phyloP scores from a whole-genome alignment of 1,140 invertebrate genomes.

The Spodoptera frugiperda region DNA sequence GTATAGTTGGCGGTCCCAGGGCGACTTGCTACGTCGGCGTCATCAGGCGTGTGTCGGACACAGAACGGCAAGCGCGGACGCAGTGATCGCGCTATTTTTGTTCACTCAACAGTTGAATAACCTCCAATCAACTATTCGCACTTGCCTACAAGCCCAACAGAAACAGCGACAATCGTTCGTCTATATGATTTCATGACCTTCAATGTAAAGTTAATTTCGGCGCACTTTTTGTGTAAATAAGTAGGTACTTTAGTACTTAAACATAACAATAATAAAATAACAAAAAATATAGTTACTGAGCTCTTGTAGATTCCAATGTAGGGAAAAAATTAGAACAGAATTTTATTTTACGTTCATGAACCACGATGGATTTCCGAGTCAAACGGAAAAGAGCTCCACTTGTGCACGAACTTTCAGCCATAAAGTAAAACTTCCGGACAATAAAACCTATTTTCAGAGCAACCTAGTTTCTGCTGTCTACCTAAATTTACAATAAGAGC shows the following conservation, averaged over 20 bases:
- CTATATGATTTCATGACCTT: conserved; percentile 39
- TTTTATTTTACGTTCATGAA: too few species aligned
- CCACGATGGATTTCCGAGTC: conserved; percentile 1
- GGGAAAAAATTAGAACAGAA: too few species aligned
- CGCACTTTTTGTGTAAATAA: not conserved
- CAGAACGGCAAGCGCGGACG: conserved; percentile 64
- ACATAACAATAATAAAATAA: too few species aligned
- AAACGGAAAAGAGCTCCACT: conserved; percentile 50
- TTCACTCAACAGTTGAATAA: conserved; percentile 82
- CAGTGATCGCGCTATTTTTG: conserved; percentile 81
- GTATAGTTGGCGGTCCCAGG: conserved; percentile 49
- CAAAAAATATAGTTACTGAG: too few species aligned
- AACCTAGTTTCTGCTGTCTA: conserved; percentile 25
- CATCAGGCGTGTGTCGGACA: conserved; percentile 63
- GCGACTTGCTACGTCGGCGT: conserved; percentile 57
- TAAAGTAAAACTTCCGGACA: conserved; percentile 35
- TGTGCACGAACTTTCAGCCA: conserved; percentile 47
- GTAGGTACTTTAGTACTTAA: too few species aligned
- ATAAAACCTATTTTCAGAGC: conserved; percentile 27
- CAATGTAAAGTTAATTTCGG: conserved; percentile 6
- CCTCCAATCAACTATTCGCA: conserved; percentile 85
- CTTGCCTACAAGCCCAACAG: conserved; percentile 72
- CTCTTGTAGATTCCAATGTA: too few species aligned
- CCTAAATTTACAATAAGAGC: not conserved
- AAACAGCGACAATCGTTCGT: conserved; percentile 56